A percentile compares a stretch with the other conserved stretches of the same genome.
Conservation (phyloP, 2,113 vertebrate species). For the Chaenogobius annularis region DNA sequence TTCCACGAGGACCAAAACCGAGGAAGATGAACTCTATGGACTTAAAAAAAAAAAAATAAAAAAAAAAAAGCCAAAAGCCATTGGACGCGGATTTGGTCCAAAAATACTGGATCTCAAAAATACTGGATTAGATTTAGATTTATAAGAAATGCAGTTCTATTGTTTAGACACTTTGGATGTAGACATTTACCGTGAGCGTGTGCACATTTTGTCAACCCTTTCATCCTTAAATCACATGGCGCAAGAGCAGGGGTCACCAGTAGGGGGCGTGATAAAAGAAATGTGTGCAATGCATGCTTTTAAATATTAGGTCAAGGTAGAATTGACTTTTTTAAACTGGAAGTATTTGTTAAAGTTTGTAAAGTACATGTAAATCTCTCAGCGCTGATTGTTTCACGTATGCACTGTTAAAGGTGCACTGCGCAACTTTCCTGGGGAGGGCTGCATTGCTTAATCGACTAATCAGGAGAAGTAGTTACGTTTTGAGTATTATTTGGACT, state of each 20-base stretch:
- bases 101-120: conserved; percentile 17
- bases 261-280: neutral
- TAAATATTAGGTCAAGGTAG: no score
- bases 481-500: no score
- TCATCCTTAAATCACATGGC: neutral
- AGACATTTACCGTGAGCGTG: conserved; percentile 50
- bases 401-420: no score
- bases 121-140: conserved; percentile 25
- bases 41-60: conserved; percentile 35
- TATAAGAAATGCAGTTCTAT: conserved; percentile 59
- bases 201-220: conserved; percentile 50
- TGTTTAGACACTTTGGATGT: conserved; percentile 65
- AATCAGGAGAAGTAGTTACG: no score
- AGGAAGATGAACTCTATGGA: conserved; percentile 48
- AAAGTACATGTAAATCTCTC: neutral
- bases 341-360: no score
- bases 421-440: no score
- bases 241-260: neutral
- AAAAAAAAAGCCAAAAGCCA: conserved; percentile 53
- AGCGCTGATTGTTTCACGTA: neutral
- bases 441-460: no score
- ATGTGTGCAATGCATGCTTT: neutral
- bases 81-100: conserved; percentile 23
- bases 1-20: conserved; percentile 24
- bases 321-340: no score